Conservation (phyloP, 1,140 invertebrate genomes). For the Luehdorfia chinensis region DNA sequence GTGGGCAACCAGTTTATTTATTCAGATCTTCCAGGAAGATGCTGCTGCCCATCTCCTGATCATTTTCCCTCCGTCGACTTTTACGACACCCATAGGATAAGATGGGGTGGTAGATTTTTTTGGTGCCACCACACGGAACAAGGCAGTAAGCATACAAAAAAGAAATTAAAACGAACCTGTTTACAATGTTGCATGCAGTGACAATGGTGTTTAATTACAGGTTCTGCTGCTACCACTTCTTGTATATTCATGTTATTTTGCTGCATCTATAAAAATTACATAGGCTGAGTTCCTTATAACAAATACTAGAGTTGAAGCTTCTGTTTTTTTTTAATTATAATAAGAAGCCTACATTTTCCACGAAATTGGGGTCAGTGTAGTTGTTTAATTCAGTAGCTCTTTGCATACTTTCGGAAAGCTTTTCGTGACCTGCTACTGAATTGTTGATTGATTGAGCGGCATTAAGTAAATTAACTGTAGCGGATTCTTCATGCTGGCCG, state of each 20-base stretch:
- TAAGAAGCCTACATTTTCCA: constrained; percentile 54
- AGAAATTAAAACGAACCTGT: constrained; percentile 47
- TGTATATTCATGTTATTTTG: constrained; percentile 61
- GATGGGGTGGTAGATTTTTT: too few relatives aligned
- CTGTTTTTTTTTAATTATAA: background rate
- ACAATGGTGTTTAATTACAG: constrained; percentile 63
- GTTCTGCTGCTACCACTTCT: constrained; percentile 63
- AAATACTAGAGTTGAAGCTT: too few relatives aligned
- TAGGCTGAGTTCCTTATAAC: background rate
- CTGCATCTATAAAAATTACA: constrained; percentile 50
- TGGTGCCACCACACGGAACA: too few relatives aligned
- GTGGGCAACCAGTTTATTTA: too few relatives aligned
- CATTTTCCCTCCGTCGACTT: too few relatives aligned
- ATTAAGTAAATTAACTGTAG: constrained; percentile 60
- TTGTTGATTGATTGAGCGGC: constrained; percentile 63
- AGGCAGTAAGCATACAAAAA: too few relatives aligned
- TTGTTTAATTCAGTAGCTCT: constrained; percentile 71
- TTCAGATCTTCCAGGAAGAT: too few relatives aligned
- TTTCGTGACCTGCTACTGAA: constrained; percentile 66
- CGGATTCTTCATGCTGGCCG: constrained; percentile 60
- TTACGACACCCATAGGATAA: too few relatives aligned
- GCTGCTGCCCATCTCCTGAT: too few relatives aligned
- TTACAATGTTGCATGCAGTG: constrained; percentile 71
- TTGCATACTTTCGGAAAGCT: constrained; percentile 57
- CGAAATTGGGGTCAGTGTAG: constrained; percentile 70